phyloP scores from a whole-genome alignment of 2,113 vertebrate species.

The Pachycephala philippinensis region DNA sequence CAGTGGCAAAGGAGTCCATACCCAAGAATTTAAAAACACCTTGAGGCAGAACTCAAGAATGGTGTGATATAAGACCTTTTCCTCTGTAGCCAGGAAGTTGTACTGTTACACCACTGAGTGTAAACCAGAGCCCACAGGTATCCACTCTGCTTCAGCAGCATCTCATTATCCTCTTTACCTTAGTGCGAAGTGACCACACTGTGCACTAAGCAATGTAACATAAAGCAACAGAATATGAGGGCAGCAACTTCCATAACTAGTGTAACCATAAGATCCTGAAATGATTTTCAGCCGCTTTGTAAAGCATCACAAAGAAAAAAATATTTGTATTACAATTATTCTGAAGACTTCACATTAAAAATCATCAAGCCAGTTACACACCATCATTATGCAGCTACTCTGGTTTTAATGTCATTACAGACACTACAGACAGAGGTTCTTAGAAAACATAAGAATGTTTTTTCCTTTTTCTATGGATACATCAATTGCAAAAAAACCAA shows the following conservation, averaged over 20 bases:
- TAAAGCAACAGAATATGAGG: background rate
- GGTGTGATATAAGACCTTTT: background rate
- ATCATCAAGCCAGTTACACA: background rate
- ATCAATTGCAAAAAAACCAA: background rate
- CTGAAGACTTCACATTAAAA: background rate
- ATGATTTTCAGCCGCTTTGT: background rate
- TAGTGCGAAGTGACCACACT: background rate
- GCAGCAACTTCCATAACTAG: background rate
- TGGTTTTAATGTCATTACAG: background rate
- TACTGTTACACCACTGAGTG: background rate
- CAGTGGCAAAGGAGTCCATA: background rate
- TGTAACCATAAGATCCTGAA: background rate
- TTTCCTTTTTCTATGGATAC: background rate
- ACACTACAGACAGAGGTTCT: background rate
- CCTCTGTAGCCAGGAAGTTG: background rate
- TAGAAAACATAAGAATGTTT: background rate
- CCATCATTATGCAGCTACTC: background rate
- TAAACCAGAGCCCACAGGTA: background rate
- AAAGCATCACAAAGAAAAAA: background rate
- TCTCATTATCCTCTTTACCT: background rate
- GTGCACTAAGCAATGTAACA: background rate
- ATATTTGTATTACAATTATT: background rate
- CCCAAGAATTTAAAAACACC: background rate
- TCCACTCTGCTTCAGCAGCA: background rate
- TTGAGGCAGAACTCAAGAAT: background rate